Evolutionary conservation across 2,888 invertebrate genomes (phyloP), one percentile per base, ranked within the genome.

Genomic region (Spilarctia lutea): DNA sequence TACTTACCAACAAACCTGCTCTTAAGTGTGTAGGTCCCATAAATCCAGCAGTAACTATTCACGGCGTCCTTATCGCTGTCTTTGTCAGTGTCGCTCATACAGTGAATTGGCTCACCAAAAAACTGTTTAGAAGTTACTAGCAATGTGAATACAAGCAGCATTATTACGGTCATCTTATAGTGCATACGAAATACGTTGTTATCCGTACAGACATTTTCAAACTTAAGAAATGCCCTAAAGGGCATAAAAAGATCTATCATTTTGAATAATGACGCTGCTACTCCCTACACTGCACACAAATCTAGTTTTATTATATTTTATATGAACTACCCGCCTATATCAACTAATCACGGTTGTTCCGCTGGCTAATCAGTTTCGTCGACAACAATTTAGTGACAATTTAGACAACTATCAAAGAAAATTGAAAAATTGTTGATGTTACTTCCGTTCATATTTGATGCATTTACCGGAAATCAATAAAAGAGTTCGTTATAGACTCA

Each of bases 61-160:
- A 98, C 95, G 45, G 97, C 96, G 71, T 97, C 97, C 78, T 96
- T 96, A 71, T 97, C 96, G 48, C 74, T 86, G 75, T 92, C 90
- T 68, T 95, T 93, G 27, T 93, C 93, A 68, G 92, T 91, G 65
- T 96, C 94, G 11, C 96, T 94, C 89, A 97, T 96, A 90, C 98
- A 98, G 85, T 97, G 97, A 72, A 98, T 98, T 0, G 98, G 98
- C 85, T 98, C 98, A 0, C 98, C 98, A 85, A 98, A 98, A 93
- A 98, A 98, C 91, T 98, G 98, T 86, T 98, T 97, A 24, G 98
- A 97, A 39, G 98, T 97, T 67, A 98, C 96, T 84, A 98, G 90
- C 85, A 98, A 93, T 1, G 97, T 97, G 91, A 97, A 98, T 39
- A 97, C 96, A 65, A 98, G 93, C 77, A 98, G 92, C 87, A 98